Base-by-base conservation (phyloP, 2,888 invertebrate genomes). In the Thyatira batis region DNA sequence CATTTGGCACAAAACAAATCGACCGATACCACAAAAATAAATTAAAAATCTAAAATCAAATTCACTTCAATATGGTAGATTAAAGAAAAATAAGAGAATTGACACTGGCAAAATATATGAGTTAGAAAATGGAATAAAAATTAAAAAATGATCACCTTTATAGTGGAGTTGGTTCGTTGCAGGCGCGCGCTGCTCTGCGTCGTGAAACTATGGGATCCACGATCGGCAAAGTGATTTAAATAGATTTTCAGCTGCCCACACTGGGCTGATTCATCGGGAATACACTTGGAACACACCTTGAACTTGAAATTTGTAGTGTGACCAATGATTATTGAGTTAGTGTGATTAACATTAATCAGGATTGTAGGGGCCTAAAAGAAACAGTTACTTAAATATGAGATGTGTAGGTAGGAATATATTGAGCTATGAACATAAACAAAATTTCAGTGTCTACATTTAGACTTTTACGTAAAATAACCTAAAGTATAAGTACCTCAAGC, bases 171-270 rank as follows among this genome's bases (percentile, higher is more conserved):
- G 70, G 63, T 88, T 91, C 91, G 90, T 89, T 89, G 89, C 85
- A 88, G 83, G 86, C 89, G 89, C 89, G 86, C 90, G 87, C 89
- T 81, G 85, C 85, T 83, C 60, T 54, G 56, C 51, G 45, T 57
- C 28, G 49, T 66, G 54, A 58, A 78, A 78, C 83, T 73, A 81
- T 84, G 84, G 63, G 61, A 50, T 57, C 53, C 65, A 66, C 68
- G 61, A 77, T 71, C 80, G 73, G 61, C 64, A 71, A 68, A 73
- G 69, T 77, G 87, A 80, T 88, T 92, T 92, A 92, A 92, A 92
- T 91, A 92, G 89, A 89, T 84, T 73, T 85, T 84, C 83, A 81
- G 81, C 88, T 69, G 78, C 89, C 90, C 89, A 89, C 89, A 78
- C 77, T 71, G 58, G 51, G 69, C 71, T 90, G 89, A 90, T 76